A percentile compares a stretch with the other conserved stretches of the same genome.
These are phyloP conservation scores for Drosophila atroscutellata DNA, from an alignment of 2,888 invertebrate species.

Conservation along the genomic window DNA sequence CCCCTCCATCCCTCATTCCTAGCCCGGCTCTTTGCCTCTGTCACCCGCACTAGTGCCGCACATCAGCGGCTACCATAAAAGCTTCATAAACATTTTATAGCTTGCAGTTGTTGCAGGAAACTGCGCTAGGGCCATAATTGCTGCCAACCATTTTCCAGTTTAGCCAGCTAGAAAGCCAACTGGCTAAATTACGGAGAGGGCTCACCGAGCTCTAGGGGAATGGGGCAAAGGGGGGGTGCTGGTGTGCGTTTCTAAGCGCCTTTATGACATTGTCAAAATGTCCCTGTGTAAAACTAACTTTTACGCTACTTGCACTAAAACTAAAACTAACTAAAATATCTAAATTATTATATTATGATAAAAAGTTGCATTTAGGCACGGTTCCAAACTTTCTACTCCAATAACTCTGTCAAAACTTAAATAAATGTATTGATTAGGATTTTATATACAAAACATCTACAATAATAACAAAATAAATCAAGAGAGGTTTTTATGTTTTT, in stretches of 20 bases:
- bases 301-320: slow-evolving; percentile 15
- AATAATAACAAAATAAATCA: neutral
- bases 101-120: slow-evolving; percentile 78
- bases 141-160: slow-evolving; percentile 70
- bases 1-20: neutral
- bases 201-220: neutral
- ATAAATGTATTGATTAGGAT: neutral
- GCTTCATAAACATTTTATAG: slow-evolving; percentile 80
- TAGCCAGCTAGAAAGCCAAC: slow-evolving; percentile 58
- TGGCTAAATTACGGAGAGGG: slow-evolving; percentile 8
- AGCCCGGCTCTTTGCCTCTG: neutral
- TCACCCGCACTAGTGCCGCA: slow-evolving; percentile 21
- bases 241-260: slow-evolving; percentile 1
- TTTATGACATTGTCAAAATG: slow-evolving; percentile 54
- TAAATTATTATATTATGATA: slow-evolving; percentile 1
- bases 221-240: neutral
- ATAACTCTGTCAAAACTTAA: neutral
- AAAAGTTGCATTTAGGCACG: neutral
- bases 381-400: neutral
- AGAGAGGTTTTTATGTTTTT: neutral
- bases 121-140: slow-evolving; percentile 66
- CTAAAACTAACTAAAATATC: neutral
- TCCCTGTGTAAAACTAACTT: slow-evolving; percentile 27
- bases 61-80: slow-evolving; percentile 67
- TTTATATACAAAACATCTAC: neutral